phyloP scores from a whole-genome alignment of 2,113 vertebrate genomes.

The Coryphaenoides rupestris region DNA sequence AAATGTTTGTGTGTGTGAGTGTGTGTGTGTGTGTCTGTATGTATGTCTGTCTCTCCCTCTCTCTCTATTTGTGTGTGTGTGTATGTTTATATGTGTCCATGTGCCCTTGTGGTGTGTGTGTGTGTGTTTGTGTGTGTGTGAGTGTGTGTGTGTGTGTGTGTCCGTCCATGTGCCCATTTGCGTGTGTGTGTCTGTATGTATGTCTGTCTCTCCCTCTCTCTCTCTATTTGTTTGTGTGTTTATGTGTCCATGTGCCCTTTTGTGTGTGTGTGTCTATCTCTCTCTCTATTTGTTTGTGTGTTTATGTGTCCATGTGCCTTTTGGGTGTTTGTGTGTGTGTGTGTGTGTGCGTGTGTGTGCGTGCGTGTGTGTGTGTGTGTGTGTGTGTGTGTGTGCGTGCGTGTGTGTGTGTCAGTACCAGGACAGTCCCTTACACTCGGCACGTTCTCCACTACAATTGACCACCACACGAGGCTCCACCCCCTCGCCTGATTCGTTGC shows the following conservation, averaged over 20 bases:
- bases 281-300: no score
- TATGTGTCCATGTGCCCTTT: no score
- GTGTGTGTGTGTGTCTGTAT: not conserved
- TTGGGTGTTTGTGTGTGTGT: not conserved
- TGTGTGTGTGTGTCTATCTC: no score
- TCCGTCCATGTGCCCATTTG: not conserved
- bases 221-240: not conserved
- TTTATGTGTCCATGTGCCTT: no score
- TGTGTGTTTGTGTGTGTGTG: not conserved
- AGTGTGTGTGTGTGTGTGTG: not conserved
- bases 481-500: conserved; percentile 64
- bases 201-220: not conserved
- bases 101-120: no score
- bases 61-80: not conserved
- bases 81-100: not conserved
- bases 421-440: conserved; percentile 71
- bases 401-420: conserved; percentile 45
- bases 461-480: conserved; percentile 63
- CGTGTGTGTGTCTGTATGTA: not conserved
- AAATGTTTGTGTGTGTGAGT: not conserved
- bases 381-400: conserved; percentile 12
- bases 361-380: conserved; percentile 5
- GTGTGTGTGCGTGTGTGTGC: not conserved
- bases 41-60: not conserved
- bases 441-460: conserved; percentile 74